Evolutionary conservation across 2,888 invertebrate species (phyloP).

Genomic region (Mythimna pallens): DNA sequence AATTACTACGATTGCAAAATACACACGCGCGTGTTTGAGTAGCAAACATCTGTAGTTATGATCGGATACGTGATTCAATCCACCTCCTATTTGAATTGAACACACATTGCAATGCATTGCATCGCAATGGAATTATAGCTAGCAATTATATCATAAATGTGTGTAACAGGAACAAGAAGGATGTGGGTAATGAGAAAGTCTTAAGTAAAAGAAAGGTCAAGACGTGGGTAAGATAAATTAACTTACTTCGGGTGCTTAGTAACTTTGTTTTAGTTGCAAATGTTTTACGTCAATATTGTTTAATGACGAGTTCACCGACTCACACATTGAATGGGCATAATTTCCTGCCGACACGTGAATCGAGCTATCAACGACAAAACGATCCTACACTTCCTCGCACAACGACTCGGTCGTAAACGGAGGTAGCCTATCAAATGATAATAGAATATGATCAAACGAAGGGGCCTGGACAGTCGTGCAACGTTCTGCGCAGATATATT

Average conservation of each 20-base stretch:
- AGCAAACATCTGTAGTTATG: constrained; percentile 56
- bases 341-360: constrained; percentile 62
- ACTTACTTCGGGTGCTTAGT: neutral
- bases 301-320: constrained; percentile 74
- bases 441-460: constrained; percentile 81
- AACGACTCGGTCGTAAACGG: constrained; percentile 84
- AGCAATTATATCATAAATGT: constrained; percentile 44
- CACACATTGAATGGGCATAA: constrained; percentile 60
- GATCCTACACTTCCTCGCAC: constrained; percentile 74
- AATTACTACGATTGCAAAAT: constrained; percentile 47
- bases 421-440: constrained; percentile 89
- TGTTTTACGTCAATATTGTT: constrained; percentile 11
- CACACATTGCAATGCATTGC: constrained; percentile 47
- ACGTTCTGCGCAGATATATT: constrained; percentile 81
- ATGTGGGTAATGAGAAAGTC: constrained; percentile 18
- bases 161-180: constrained; percentile 2
- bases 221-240: constrained; percentile 38
- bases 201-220: constrained; percentile 33
- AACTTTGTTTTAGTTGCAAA: constrained; percentile 22
- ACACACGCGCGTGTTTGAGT: constrained; percentile 31
- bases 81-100: constrained; percentile 27
- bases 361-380: constrained; percentile 69
- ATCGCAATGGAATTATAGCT: constrained; percentile 36
- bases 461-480: constrained; percentile 84
- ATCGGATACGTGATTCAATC: constrained; percentile 58